Base-by-base conservation (phyloP, 2,888 invertebrate species). In the Acleris holmiana region DNA sequence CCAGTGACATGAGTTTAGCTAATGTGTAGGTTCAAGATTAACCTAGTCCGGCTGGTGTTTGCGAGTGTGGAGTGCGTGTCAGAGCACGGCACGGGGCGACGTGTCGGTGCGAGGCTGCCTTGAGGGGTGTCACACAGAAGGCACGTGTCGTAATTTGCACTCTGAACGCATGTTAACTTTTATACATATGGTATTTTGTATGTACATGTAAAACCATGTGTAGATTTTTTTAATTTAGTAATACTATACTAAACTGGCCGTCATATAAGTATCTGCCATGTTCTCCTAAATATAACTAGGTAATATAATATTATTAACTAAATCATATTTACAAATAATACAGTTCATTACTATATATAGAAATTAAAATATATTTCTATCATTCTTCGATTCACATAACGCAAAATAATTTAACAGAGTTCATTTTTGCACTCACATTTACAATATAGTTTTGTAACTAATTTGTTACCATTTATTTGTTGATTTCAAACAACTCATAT, bases 171-270 rank as follows among this genome's bases (percentile, higher is more conserved):
- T 74, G 73, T 73, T 73, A 73, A 75, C 67, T 74, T 79, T 73
- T 76, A 74, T 80, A 76, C 59, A 73, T 83, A 82, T 83, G 79
- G 83, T 84, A 85, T 85, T 84, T 87, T 80, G 80, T 82, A 86
- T 91, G 85, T 92, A 92, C 92, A 92, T 92, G 91, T 92, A 91
- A 91, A 91, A 91, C 91, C 91, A 91, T 91, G 91, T 89, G 89
- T 91, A 86, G 90, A 88, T 88, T 84, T 85, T 86, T 93, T 86
- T 77, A 65, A 91, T 92, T 93, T 93, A 94, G 93, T 94, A 94
- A 94, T 94, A 94, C 94, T 94, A 94, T 92, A 87, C 93, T 94
- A 94, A 94, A 95, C 95, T 95, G 95, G 95, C 95, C 95, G 91
- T 94, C 91, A 86, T 93, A 93, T 94, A 94, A 94, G 94, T 94